Conservation (phyloP, 2,113 vertebrate species). For the Microtus ochrogaster region DNA sequence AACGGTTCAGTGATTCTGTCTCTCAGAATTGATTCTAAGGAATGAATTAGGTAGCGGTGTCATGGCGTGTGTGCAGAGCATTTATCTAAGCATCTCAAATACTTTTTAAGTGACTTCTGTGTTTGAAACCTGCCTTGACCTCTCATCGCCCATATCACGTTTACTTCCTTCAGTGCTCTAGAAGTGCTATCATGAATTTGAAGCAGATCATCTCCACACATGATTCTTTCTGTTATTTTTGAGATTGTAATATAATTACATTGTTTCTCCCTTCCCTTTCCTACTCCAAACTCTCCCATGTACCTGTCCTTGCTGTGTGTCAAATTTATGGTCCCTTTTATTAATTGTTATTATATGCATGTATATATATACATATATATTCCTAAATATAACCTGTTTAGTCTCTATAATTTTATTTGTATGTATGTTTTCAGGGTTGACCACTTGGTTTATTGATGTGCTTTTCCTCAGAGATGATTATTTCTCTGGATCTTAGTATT, state of each 20-base stretch:
- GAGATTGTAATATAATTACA: background rate
- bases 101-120: background rate
- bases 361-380: too few species aligned
- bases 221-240: background rate
- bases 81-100: background rate
- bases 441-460: background rate
- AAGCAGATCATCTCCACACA: background rate
- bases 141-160: background rate
- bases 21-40: slow-evolving; percentile 16
- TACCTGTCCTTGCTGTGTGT: too few species aligned
- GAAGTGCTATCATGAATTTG: background rate
- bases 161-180: background rate
- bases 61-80: background rate
- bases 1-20: background rate
- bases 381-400: too few species aligned
- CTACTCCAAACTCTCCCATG: too few species aligned
- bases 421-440: background rate
- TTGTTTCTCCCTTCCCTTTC: background rate
- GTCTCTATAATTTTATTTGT: too few species aligned
- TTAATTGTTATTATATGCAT: too few species aligned
- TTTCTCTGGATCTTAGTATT: background rate
- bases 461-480: background rate
- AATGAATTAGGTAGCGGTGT: slow-evolving; percentile 16
- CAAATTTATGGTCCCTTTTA: too few species aligned
- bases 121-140: background rate